These are phyloP conservation scores for Psammodynastes pulverulentus DNA, from an alignment of 2,113 vertebrate genomes.

Conservation along the genomic window DNA sequence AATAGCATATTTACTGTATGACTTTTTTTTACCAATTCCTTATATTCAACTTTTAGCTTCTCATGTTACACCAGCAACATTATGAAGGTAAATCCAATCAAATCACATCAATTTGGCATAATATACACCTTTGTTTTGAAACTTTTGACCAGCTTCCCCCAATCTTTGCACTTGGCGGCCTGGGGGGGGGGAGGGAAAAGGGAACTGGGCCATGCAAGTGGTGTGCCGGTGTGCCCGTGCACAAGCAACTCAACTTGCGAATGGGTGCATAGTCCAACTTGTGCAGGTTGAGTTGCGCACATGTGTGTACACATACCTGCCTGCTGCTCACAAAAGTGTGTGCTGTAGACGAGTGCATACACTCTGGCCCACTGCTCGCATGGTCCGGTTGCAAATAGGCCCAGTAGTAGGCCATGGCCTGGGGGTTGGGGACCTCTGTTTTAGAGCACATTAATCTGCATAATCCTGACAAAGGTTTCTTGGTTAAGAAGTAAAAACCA, in stretches of 20 bases:
- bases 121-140: neutral
- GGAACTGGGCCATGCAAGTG: neutral
- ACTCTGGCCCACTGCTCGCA: accelerated
- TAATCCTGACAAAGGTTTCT: neutral
- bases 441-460: neutral
- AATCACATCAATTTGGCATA: neutral
- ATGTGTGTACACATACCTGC: neutral
- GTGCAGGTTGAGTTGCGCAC: too few species aligned
- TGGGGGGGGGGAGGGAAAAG: too few species aligned
- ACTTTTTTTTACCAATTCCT: neutral
- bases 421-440: too few species aligned
- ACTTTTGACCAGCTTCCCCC: neutral
- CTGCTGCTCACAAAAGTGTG: neutral
- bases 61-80: neutral
- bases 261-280: too few species aligned
- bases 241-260: too few species aligned
- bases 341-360: neutral
- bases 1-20: neutral
- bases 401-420: too few species aligned
- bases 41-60: neutral
- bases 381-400: too few species aligned
- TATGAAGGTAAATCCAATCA: neutral
- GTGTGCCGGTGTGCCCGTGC: too few species aligned
- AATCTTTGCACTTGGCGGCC: neutral
- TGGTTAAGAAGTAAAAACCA: neutral